Percentiles rank a stretch among this genome's conserved stretches.
Evolutionary conservation across 2,888 invertebrate species (phyloP).

Genomic region (Notocelia uddmanniana): DNA sequence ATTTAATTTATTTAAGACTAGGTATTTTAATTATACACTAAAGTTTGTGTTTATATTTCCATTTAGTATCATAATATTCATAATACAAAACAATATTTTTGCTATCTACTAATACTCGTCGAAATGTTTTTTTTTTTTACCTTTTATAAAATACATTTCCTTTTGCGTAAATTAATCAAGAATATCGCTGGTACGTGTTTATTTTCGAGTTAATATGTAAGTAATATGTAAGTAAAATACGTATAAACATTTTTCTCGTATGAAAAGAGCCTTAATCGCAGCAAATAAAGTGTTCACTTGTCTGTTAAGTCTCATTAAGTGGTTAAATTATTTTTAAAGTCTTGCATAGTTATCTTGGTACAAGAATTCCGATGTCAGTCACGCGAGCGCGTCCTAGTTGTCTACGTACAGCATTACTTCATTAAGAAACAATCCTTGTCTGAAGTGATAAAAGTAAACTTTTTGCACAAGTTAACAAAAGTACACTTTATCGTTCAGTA

Average conservation of each 20-base stretch:
- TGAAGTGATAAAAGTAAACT: slow-evolving; percentile 6
- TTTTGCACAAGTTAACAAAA: slow-evolving; percentile 1
- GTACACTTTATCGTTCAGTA: not conserved
- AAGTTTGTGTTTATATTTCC: not conserved
- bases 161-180: not conserved
- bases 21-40: not conserved
- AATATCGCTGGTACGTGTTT: not conserved
- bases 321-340: slow-evolving; percentile 37
- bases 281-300: slow-evolving; percentile 20
- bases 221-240: not conserved
- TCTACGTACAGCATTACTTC: slow-evolving; percentile 67
- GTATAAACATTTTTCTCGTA: not conserved
- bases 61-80: not conserved
- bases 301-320: slow-evolving; percentile 15
- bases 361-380: slow-evolving; percentile 73
- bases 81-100: too few relatives aligned
- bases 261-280: not conserved
- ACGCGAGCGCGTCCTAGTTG: slow-evolving; percentile 73
- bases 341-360: slow-evolving; percentile 55
- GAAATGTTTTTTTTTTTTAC: too few relatives aligned
- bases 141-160: too few relatives aligned
- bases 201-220: not conserved
- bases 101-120: too few relatives aligned
- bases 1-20: not conserved
- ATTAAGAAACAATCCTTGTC: slow-evolving; percentile 56